Conservation (phyloP, 2,797 vertebrate species). For the Sciurus vulgaris region DNA sequence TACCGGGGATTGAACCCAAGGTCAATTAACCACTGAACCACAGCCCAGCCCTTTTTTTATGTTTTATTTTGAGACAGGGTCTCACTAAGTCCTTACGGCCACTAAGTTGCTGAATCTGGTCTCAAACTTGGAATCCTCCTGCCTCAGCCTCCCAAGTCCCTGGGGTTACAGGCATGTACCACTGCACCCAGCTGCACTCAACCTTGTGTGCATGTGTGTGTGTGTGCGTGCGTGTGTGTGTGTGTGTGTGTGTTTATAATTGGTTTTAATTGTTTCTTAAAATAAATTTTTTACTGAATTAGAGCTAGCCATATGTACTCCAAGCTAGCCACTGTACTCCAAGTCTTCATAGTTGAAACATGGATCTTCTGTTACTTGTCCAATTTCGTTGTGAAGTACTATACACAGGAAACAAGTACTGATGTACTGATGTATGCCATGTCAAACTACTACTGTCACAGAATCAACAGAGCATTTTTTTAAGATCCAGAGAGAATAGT, state of each 20-base stretch:
- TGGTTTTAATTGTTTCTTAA: slow-evolving; percentile 51
- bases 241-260: background rate
- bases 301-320: background rate
- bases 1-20: too few relatives aligned
- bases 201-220: too few relatives aligned
- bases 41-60: too few relatives aligned
- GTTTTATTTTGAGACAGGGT: too few relatives aligned
- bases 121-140: too few relatives aligned
- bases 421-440: background rate
- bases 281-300: background rate
- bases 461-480: background rate
- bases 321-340: slow-evolving; percentile 38
- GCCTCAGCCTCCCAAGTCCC: too few relatives aligned
- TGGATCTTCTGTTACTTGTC: background rate
- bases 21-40: too few relatives aligned
- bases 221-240: too few relatives aligned
- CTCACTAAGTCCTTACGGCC: too few relatives aligned
- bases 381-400: background rate
- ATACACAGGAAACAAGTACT: background rate
- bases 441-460: background rate
- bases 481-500: background rate
- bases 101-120: too few relatives aligned
- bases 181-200: too few relatives aligned
- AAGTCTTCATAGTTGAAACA: slow-evolving; percentile 10
- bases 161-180: too few relatives aligned